Conservation (phyloP, 2,113 vertebrate species). For the Podiceps cristatus region DNA sequence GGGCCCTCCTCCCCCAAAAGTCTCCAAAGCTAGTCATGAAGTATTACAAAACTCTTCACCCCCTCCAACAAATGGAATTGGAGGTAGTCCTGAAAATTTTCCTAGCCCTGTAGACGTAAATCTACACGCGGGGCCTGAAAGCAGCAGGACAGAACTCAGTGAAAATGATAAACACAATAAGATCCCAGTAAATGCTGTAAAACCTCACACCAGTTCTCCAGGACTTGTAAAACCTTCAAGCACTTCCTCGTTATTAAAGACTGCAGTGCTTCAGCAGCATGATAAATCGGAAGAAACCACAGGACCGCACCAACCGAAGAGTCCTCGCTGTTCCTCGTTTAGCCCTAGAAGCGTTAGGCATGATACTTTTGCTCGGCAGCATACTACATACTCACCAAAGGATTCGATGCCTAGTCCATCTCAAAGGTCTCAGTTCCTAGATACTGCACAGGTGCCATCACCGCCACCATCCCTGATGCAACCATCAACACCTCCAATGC, state of each 20-base stretch:
- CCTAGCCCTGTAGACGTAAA: conserved; percentile 82
- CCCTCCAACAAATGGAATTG: conserved; percentile 81
- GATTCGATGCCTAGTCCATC: conserved; percentile 85
- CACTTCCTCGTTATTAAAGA: conserved; percentile 84
- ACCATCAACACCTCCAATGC: conserved; percentile 75
- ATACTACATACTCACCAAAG: conserved; percentile 82
- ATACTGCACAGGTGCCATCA: conserved; percentile 80
- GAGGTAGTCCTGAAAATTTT: conserved; percentile 81
- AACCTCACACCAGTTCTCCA: conserved; percentile 87
- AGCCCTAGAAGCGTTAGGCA: conserved; percentile 81
- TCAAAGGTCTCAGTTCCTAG: conserved; percentile 75
- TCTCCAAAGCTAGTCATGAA: conserved; percentile 84
- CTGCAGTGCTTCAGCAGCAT: conserved; percentile 85
- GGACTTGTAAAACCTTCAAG: conserved; percentile 82
- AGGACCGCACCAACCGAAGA: conserved; percentile 78
- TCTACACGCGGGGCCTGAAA: conserved; percentile 73
- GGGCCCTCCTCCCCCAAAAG: conserved; percentile 79
- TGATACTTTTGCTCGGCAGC: conserved; percentile 79
- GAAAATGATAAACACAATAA: conserved; percentile 91
- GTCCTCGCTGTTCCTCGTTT: conserved; percentile 78
- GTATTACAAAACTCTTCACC: conserved; percentile 82
- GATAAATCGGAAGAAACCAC: conserved; percentile 80
- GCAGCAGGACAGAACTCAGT: conserved; percentile 81
- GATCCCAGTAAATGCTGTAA: conserved; percentile 88
- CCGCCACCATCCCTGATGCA: conserved; percentile 72